Percentiles rank a stretch among this genome's conserved stretches.
These are phyloP conservation scores for Cydia splendana DNA, from an alignment of 1,140 invertebrate species.

Conservation along the genomic window DNA sequence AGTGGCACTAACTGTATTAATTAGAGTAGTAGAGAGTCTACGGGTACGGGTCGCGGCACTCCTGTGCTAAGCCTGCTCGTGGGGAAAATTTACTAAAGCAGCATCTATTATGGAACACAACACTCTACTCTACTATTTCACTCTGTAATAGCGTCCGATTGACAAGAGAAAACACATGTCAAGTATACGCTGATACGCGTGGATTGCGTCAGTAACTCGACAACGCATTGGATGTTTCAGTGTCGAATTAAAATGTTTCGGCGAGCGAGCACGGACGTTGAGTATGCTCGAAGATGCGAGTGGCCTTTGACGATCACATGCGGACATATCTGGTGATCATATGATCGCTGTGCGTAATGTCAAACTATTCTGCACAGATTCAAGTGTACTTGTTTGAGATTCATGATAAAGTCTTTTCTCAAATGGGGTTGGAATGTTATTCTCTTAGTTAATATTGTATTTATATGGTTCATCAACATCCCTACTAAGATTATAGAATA, in stretches of 20 bases:
- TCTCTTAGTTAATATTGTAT: no score
- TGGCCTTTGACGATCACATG: conserved; percentile 10
- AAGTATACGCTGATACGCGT: not conserved
- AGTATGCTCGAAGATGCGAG: not conserved
- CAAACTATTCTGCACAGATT: not conserved
- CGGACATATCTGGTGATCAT: no score
- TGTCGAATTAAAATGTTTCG: conserved; percentile 1
- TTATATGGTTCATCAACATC: no score
- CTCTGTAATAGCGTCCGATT: not conserved
- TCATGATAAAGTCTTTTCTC: no score
- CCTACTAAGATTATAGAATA: no score
- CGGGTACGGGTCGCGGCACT: no score
- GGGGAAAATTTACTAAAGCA: no score
- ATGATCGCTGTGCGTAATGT: not conserved
- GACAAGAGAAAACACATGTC: not conserved
- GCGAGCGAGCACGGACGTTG: not conserved
- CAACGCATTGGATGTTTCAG: not conserved
- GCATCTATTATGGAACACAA: no score
- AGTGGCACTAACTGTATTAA: no score
- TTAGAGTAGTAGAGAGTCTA: no score
- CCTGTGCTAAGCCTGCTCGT: no score
- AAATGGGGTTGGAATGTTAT: not conserved
- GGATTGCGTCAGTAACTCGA: not conserved
- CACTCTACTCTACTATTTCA: not conserved
- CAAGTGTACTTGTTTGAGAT: not conserved